Percentiles rank a stretch among this genome's conserved stretches.
Evolutionary conservation across 2,888 invertebrate species (phyloP).

Genomic region (Parascotia fuliginaria): DNA sequence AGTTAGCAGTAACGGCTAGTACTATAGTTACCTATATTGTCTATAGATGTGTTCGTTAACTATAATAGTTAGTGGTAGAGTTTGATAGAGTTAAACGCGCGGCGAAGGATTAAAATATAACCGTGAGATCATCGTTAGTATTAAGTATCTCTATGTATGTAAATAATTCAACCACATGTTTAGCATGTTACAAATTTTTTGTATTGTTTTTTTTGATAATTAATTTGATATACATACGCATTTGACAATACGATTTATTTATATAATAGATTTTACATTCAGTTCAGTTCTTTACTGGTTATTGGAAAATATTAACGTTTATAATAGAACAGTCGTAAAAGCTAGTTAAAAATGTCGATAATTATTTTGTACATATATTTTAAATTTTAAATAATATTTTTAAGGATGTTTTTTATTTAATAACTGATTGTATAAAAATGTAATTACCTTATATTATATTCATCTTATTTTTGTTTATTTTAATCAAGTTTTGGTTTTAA

Average conservation of each 20-base stretch:
- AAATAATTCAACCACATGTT: slow-evolving; percentile 19
- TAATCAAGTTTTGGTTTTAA: too few relatives aligned
- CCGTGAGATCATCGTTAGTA: slow-evolving; percentile 30
- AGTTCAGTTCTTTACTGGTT: too few relatives aligned
- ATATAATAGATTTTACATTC: too few relatives aligned
- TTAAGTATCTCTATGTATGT: slow-evolving; percentile 5
- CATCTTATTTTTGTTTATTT: not conserved
- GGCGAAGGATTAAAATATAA: slow-evolving; percentile 21
- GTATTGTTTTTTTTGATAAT: too few relatives aligned
- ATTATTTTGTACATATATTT: not conserved
- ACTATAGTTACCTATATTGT: not conserved
- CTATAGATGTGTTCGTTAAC: slow-evolving; percentile 9
- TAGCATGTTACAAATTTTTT: not conserved
- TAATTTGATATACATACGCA: not conserved
- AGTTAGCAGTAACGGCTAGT: slow-evolving; percentile 6
- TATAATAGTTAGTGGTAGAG: not conserved
- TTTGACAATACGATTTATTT: not conserved
- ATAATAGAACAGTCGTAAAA: too few relatives aligned
- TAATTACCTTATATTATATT: too few relatives aligned
- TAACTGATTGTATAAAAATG: too few relatives aligned
- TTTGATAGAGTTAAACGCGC: slow-evolving; percentile 1
- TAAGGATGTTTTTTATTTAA: too few relatives aligned
- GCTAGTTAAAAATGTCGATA: too few relatives aligned
- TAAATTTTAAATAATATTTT: too few relatives aligned
- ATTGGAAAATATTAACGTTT: too few relatives aligned